Evolutionary conservation across 37 sponge, comb jelly and placozoan species (phyloP), one percentile per base, ranked within the genome.

Genomic region (Chondrilla cf. caribensis): DNA sequence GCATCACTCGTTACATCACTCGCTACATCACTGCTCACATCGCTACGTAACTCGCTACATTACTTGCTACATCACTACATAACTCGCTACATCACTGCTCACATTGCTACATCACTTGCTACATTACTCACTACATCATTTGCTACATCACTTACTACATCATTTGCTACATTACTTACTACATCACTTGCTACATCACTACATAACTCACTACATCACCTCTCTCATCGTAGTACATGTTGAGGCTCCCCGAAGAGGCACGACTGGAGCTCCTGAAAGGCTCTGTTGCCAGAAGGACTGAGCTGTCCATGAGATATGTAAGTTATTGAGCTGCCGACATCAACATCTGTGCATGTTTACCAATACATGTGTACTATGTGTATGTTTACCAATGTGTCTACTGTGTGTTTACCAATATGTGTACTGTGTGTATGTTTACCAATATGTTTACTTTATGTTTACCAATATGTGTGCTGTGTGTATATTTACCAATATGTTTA

Each of bases 191-290:
- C n/a, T n/a, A n/a, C n/a, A n/a, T n/a, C n/a, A n/a, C n/a, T n/a
- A n/a, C n/a, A n/a, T n/a, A n/a, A n/a, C n/a, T n/a, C n/a, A n/a
- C n/a, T n/a, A n/a, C n/a, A n/a, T n/a, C n/a, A n/a, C n/a, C 51
- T 47, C 15, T 7, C 64, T 62, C 6, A 19, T 62, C 17, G 8
- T 54, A 90, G 86, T 78, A 78, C 36, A 54, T 83, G 33, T 79
- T 92, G 21, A 60, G 72, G 33, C 78, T 92, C 0, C 86, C 84
- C 0, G 60, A 80, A 17, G 89, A 92, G 6, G 86, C 82, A 11
- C 85, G 54, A 25, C 70, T 92, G n/a, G 88, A 92, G 72, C 84
- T 88, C 3, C 79, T 92, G 39, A 92, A 92, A 58, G 93, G 84
- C 6, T 86, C 76, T 21, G 86, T 92, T 3, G 93, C 78, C 3